Evolutionary conservation across 2,113 vertebrate species (phyloP).

Genomic region (Cyprinodon variegatus): DNA sequence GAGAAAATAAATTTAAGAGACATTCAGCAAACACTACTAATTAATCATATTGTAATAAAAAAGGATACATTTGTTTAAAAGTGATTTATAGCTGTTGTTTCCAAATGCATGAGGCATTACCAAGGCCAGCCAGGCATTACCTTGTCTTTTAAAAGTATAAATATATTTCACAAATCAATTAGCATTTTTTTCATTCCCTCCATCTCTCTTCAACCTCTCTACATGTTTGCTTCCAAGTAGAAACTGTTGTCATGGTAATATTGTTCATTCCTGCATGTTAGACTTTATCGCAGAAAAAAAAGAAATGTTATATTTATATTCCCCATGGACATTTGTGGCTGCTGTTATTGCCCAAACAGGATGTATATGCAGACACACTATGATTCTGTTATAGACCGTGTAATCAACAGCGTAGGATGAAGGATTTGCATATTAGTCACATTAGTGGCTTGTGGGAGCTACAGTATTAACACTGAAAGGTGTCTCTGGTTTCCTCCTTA

Average conservation of each 20-base stretch:
- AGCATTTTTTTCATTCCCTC: slow-evolving; percentile 3
- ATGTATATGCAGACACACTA: neutral
- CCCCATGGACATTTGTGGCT: neutral
- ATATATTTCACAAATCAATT: slow-evolving; percentile 47
- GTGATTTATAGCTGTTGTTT: neutral
- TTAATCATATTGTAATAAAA: neutral
- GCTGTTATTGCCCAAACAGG: neutral
- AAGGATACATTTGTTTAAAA: neutral
- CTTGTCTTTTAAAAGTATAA: neutral
- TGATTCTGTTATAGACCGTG: neutral
- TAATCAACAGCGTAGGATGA: neutral
- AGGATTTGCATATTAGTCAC: neutral
- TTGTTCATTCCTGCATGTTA: slow-evolving; percentile 24
- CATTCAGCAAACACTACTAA: neutral
- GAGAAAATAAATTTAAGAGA: neutral
- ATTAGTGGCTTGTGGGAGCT: neutral
- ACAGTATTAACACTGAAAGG: neutral
- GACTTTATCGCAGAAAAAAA: neutral
- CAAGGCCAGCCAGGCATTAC: neutral
- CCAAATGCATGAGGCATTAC: neutral
- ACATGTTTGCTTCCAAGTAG: slow-evolving; percentile 44
- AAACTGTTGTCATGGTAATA: slow-evolving; percentile 70
- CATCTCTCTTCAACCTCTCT: slow-evolving; percentile 21
- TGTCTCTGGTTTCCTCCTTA: neutral
- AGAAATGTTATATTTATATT: slow-evolving; percentile 43